Conservation (phyloP, 1,140 invertebrate genomes). For the Samia ricini region DNA sequence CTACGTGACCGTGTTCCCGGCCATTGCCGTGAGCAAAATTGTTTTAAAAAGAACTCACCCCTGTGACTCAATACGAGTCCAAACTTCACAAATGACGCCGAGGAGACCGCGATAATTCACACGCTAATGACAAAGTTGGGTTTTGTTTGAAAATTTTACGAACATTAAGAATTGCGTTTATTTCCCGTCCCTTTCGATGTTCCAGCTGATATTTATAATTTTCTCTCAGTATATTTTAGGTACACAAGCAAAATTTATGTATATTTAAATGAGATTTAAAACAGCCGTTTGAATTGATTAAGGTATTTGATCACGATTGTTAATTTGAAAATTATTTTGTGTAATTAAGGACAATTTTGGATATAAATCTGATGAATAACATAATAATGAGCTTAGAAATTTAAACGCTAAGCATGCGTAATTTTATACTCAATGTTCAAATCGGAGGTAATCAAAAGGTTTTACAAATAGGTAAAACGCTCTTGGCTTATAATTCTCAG, state of each 20-base stretch:
- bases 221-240: neutral
- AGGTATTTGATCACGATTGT: neutral
- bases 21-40: slow-evolving; percentile 35
- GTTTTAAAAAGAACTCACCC: slow-evolving; percentile 38
- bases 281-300: neutral
- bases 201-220: slow-evolving; percentile 13
- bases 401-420: too few relatives aligned
- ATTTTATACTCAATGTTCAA: too few relatives aligned
- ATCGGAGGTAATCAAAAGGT: too few relatives aligned
- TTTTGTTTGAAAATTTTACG: slow-evolving; percentile 63
- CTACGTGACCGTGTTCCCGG: slow-evolving; percentile 23
- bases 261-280: neutral
- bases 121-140: slow-evolving; percentile 65
- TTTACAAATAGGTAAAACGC: too few relatives aligned
- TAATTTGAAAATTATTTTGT: too few relatives aligned
- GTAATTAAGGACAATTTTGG: too few relatives aligned
- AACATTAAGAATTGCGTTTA: slow-evolving; percentile 53
- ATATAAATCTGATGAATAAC: too few relatives aligned
- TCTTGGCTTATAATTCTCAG: too few relatives aligned
- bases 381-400: too few relatives aligned
- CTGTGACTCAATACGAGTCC: slow-evolving; percentile 33
- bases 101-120: slow-evolving; percentile 70
- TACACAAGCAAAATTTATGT: slow-evolving; percentile 3
- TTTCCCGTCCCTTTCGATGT: slow-evolving; percentile 32
- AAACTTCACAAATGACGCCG: slow-evolving; percentile 69